Base-by-base conservation (phyloP, 2,113 vertebrate genomes). In the Glaucidium brasilianum region DNA sequence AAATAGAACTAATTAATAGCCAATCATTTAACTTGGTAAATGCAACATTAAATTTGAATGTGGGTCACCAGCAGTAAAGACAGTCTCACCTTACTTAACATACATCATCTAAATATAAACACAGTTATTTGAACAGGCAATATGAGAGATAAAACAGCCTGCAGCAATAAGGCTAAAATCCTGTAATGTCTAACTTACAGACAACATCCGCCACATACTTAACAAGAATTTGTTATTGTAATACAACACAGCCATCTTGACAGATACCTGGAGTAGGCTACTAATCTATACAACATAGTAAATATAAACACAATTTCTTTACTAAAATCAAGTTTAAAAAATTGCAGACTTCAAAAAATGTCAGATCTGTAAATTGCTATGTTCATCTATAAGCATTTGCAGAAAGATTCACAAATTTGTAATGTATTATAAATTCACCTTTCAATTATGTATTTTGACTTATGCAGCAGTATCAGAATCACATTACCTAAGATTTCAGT, bases 61-160 rank as follows among this genome's bases (percentile, higher is more conserved):
- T 75, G 94, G 97, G 97, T 96, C 97, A 96, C 92, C 21, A 89
- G 92, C 85, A 92, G 55, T 56, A 56, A 92, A 94, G 90, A 55
- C 22, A 77, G 43, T 71, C 78, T 92, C 74, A 55, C 67, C 55
- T 95, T 96, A 90, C 88, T 88, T 76, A 85, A 89, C 96, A 96
- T 91, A 98, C 98, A 96, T 71, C 52, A 83, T 72, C 96, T 97
- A 97, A 97, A 97, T 96, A 97, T 92, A 97, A 97, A 92, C 72
- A 91, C 56, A 75, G 93, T 84, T 96, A 96, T 80, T 87, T 43
- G 77, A 85, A 93, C 64, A 41, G 32, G 94, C 89, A 97, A 92
- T 53, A 60, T 23, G 94, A 97, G 73, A 90, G 0, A 7, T 21
- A 53, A 32, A 52, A 73, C 3, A 0, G 45, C 60, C 75, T 23